Conservation (phyloP, 2,888 invertebrate genomes). For the Anagyrus pseudococci region DNA sequence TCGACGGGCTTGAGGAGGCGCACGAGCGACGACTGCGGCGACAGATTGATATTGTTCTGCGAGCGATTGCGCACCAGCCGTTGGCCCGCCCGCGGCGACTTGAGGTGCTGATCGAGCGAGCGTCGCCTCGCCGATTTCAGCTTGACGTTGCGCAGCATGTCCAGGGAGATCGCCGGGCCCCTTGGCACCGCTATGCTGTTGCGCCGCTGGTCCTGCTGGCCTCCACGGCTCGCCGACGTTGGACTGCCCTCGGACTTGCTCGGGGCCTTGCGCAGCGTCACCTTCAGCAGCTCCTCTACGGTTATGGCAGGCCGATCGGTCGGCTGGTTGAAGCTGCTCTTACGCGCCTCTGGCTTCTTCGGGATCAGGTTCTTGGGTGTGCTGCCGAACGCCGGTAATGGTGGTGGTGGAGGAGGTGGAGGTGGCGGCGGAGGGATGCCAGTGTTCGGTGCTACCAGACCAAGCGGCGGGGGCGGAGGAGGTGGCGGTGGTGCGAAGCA, state of each 20-base stretch:
- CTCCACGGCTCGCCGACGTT: too few relatives aligned
- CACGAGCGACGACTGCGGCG: slow-evolving; percentile 47
- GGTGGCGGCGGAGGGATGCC: slow-evolving; percentile 5
- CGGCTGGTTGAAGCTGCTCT: slow-evolving; percentile 49
- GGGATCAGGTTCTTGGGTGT: slow-evolving; percentile 7
- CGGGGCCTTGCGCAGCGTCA: slow-evolving; percentile 56
- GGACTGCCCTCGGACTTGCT: slow-evolving; percentile 17
- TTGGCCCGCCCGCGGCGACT: slow-evolving; percentile 48
- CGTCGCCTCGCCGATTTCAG: slow-evolving; percentile 52
- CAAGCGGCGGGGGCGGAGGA: not conserved
- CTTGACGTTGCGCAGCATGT: slow-evolving; percentile 58
- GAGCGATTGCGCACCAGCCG: slow-evolving; percentile 43
- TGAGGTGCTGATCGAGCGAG: slow-evolving; percentile 41
- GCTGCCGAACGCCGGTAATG: slow-evolving; percentile 37
- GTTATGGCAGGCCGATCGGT: slow-evolving; percentile 56
- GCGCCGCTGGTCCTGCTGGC: too few relatives aligned
- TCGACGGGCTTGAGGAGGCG: slow-evolving; percentile 49
- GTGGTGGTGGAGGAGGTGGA: slow-evolving; percentile 31
- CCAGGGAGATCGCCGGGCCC: slow-evolving; percentile 54
- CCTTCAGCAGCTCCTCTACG: slow-evolving; percentile 57
- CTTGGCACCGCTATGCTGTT: slow-evolving; percentile 43
- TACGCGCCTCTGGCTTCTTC: slow-evolving; percentile 32
- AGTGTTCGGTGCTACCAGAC: not conserved
- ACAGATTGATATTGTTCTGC: slow-evolving; percentile 44
- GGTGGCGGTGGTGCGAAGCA: slow-evolving; percentile 7